Base-by-base conservation (phyloP, 2,113 vertebrate species). In the Cavia aperea region DNA sequence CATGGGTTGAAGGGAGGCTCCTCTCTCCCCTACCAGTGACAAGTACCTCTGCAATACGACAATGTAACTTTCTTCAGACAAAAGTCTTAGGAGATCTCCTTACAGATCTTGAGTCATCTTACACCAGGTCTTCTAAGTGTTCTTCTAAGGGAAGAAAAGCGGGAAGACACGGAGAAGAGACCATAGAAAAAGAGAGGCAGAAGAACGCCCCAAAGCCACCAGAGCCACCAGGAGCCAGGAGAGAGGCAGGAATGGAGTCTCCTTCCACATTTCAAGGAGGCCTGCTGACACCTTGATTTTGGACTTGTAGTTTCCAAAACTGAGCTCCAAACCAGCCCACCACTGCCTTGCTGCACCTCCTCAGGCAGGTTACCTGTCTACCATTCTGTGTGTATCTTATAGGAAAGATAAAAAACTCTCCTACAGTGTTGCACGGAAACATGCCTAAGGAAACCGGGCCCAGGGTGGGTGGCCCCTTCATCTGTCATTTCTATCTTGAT, bases 101-200 rank as follows among this genome's bases (percentile, higher is more conserved):
- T 26, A 39, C 75, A 39, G 60, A 73, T 78, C 13, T 24, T 36
- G 16, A 66, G 33, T 23, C 15, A n/a, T 43, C 26, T 39, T 43
- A 68, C 70, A 46, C 91, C 58, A 21, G 26, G 26, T 1, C 21
- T 10, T 26, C 33, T n/a, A 68, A 26, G 36, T 77, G 29, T 70
- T 49, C 49, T 91, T 16, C 13, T 31, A 63, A 36, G 54, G 51
- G 33, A 87, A n/a, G 56, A 63, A 16, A 31, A 51, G 46, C 4
- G n/a, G 31, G 36, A 49, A 81, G 23, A 79, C 0, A 3, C 0
- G 8, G 39, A 31, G 46, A n/a, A 46, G 75, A 82, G 5, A 51
- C 0, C 77, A 26, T 0, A 0, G 23, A 24, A 39, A n/a, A 31
- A 49, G 0, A 3, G 56, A 23, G 31, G 19, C 7, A 16, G 66